Base-by-base conservation (phyloP, 2,113 vertebrate genomes). In the Brachyhypopomus gauderio region DNA sequence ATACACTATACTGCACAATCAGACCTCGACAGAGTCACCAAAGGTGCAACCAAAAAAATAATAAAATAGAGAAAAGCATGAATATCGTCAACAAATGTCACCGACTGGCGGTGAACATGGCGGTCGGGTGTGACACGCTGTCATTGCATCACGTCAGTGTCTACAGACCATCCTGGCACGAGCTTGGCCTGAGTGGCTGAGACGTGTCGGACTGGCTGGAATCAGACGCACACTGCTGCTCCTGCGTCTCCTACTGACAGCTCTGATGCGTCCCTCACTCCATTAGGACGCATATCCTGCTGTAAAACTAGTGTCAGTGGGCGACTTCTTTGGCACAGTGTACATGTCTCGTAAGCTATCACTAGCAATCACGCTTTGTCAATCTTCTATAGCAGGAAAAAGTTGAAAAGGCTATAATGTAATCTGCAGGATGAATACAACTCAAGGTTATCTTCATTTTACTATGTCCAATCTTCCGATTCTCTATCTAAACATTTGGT, bases 1-100 rank as follows among this genome's bases (percentile, higher is more conserved):
- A 79, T 88, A 84, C 76, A 89, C 25, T 64, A 86, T 17, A 27
- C 60, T 66, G 64, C 80, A 82, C 74, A 82, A 82, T 82, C 74
- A 82, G 66, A 67, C 66, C 80, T 77, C 60, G 74, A 77, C 73
- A 70, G 66, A 77, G 80, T 82, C 66, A 72, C 69, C 64, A 77
- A 67, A 30, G 66, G 74, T 77, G 74, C 76, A 77, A 60, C 45
- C 9, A 52, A 52, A 52, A 52, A 41, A 41, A 41, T 48, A 71
- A 82, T 60, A 75, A 66, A 19, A 48, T 62, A 82, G 77, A 72
- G 69, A 67, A n/a, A 70, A 70, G 22, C 4, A 82, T 48, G 23
- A 20, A 34, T 48, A 72, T 23, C 71, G 71, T 82, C 77, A 82
- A 82, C 73, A 75, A 67, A 55, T 67, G 59, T 52, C 30, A 76